Percentiles rank a stretch among this genome's conserved stretches.
phyloP scores from a whole-genome alignment of 2,113 vertebrate species.

The Aptenodytes forsteri region DNA sequence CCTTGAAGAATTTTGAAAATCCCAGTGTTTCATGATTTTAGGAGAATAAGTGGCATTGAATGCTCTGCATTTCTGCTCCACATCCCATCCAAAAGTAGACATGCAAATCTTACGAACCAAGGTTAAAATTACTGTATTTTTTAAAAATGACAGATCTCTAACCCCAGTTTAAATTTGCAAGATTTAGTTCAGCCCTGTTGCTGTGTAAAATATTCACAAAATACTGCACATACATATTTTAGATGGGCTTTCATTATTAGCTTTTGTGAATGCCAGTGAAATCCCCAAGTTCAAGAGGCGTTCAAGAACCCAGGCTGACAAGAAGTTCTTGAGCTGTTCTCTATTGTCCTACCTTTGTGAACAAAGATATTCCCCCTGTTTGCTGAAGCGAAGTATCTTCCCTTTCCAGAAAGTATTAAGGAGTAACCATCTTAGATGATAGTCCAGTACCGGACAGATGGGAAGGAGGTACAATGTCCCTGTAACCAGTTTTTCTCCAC shows the following conservation, averaged over 20 bases:
- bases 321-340: not conserved
- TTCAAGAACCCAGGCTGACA: not conserved
- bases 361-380: not conserved
- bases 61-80: not conserved
- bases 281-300: not conserved
- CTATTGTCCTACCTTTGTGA: not conserved
- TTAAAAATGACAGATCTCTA: not conserved
- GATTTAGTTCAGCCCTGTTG: not conserved
- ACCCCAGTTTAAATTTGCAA: not conserved
- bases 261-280: not conserved
- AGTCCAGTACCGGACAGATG: not conserved
- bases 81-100: not conserved
- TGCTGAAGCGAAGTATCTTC: not conserved
- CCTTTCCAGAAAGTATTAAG: not conserved
- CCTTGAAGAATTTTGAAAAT: conserved; percentile 1
- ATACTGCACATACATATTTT: not conserved
- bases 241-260: not conserved
- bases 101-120: not conserved
- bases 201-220: not conserved
- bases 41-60: not conserved
- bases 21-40: not conserved
- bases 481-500: not conserved
- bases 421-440: not conserved
- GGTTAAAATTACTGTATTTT: not conserved
- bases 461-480: not conserved